Base-by-base conservation (phyloP, 2,888 invertebrate genomes). In the Troglohyphantes excavatus region DNA sequence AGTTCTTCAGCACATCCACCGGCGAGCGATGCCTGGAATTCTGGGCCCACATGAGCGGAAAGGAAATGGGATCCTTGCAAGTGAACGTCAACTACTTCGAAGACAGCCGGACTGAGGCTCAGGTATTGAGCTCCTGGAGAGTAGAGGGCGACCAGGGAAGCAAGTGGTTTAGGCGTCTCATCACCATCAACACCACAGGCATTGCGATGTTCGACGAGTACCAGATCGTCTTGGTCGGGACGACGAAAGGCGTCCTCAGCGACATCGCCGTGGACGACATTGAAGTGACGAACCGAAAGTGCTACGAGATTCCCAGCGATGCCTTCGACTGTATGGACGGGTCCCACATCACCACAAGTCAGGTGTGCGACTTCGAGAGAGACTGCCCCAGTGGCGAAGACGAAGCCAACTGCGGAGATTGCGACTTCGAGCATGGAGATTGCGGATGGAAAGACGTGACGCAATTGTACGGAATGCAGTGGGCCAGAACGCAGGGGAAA, bases 361-460 rank as follows among this genome's bases (percentile, higher is more conserved):
- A 91, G 65, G 91, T 92, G 5, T 94, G 94, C 90, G 93, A 94
- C 89, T 93, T 93, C 89, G 92, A 92, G 23, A 92, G 93, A 82
- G 93, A 94, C 90, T 94, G 94, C 85, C 92, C 93, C 0, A 93
- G 93, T 90, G 92, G 93, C 46, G 85, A 89, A 17, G 94, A 94
- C 90, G 94, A 94, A 86, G 87, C 78, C 17, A 92, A 92, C 19
- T 94, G 94, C 91, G 92, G 93, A 2, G 46, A 46, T 19, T 91
- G 91, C 27, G 90, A 91, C 27, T 91, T 91, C 65, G 91, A 91
- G 63, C 76, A 81, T 5, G 90, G 84, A 2, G 46, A 53, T 39
- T 91, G 91, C 61, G 91, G 90, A 0, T 91, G 91, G 91, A 46
- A 17, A 7, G 90, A 91, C 9, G 46, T 9, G 19, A 65, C 39